Evolutionary conservation across 2,888 invertebrate species (phyloP).

Genomic region (Sarcophaga variegata): DNA sequence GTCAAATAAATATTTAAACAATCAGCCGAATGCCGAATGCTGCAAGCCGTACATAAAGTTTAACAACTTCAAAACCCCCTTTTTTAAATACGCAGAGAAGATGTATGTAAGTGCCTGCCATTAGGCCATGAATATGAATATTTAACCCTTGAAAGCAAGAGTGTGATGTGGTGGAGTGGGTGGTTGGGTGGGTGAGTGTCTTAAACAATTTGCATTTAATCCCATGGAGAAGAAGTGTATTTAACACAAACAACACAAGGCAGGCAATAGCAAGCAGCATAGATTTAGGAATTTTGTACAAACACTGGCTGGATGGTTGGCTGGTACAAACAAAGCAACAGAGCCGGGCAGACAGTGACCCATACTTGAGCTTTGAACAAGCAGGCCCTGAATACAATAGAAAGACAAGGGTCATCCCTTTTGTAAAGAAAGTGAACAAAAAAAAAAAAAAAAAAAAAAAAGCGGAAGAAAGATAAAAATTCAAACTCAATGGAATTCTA

Average conservation of each 20-base stretch:
- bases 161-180: too few species aligned
- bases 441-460: neutral
- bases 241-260: conserved; percentile 57
- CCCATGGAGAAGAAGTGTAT: conserved; percentile 70
- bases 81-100: conserved; percentile 36
- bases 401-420: conserved; percentile 65
- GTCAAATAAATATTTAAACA: conserved; percentile 6
- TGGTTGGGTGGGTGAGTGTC: conserved; percentile 24
- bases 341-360: conserved; percentile 41
- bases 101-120: conserved; percentile 55
- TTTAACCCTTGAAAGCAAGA: conserved; percentile 50
- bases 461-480: conserved; percentile 15
- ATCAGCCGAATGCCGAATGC: too few species aligned
- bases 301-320: neutral
- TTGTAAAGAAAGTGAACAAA: conserved; percentile 24
- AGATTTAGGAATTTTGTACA: conserved; percentile 8
- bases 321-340: conserved; percentile 33
- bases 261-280: conserved; percentile 31
- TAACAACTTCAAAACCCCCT: neutral
- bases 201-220: conserved; percentile 68
- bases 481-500: neutral
- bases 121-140: conserved; percentile 58
- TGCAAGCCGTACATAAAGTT: neutral
- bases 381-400: neutral
- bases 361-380: conserved; percentile 27